Percentiles rank a stretch among this genome's conserved stretches.
Evolutionary conservation across 2,888 invertebrate species (phyloP).

Genomic region (Eucera pruinosa): DNA sequence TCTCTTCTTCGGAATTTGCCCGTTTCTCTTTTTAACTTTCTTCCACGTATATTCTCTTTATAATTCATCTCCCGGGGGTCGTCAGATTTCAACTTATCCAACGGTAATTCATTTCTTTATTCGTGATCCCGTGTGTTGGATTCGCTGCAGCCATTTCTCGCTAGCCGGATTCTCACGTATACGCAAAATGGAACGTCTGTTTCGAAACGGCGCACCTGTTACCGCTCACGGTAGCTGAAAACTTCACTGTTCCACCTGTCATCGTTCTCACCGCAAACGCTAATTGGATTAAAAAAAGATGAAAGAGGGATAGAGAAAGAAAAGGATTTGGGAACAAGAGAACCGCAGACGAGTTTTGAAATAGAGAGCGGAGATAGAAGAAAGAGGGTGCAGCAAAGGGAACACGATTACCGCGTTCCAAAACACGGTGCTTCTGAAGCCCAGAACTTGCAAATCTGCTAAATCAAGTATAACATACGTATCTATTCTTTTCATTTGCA

Average conservation of each 20-base stretch:
- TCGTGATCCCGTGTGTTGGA: conserved; percentile 16
- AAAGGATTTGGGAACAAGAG: not conserved
- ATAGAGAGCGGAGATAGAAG: not conserved
- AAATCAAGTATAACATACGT: no score
- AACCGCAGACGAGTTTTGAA: no score
- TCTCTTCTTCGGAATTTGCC: not conserved
- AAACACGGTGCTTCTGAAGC: no score
- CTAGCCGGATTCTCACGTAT: conserved; percentile 9
- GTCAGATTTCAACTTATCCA: conserved; percentile 19
- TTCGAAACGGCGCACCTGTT: conserved; percentile 54
- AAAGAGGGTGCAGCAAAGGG: not conserved
- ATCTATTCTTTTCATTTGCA: no score
- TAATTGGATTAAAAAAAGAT: conserved; percentile 47
- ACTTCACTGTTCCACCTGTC: conserved; percentile 53
- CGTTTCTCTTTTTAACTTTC: not conserved
- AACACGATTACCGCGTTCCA: no score
- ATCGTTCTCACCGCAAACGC: conserved; percentile 54
- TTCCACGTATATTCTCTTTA: no score
- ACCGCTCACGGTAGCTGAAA: conserved; percentile 48
- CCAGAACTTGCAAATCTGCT: no score
- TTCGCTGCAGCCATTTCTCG: conserved; percentile 18
- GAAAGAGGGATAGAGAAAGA: not conserved
- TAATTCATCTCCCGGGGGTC: not conserved
- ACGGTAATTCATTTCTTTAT: conserved; percentile 31
- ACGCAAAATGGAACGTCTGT: conserved; percentile 49